Percentiles rank a stretch among this genome's conserved stretches.
These are phyloP conservation scores for Copsychus sechellarum DNA, from an alignment of 2,113 vertebrate species.

Conservation along the genomic window DNA sequence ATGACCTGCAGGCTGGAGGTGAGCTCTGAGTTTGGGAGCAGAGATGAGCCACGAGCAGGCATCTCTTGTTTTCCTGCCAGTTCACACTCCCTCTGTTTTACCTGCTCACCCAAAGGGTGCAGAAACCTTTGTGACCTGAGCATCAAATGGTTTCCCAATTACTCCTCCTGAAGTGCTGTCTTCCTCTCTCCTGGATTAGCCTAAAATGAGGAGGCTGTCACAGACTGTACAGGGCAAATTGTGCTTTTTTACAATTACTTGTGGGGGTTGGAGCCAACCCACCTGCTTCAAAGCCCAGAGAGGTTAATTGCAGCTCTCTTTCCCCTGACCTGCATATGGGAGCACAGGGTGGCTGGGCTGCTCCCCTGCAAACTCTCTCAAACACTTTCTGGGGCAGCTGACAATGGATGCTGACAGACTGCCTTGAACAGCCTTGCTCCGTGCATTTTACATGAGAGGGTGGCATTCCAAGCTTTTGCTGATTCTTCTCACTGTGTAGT, in stretches of 20 bases:
- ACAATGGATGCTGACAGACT: not conserved
- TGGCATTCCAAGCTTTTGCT: not conserved
- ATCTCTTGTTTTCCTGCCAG: not conserved
- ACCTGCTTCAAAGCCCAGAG: not conserved
- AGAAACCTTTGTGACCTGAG: not conserved
- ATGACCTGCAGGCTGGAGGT: not conserved
- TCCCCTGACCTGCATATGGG: not conserved
- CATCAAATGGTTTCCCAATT: not conserved
- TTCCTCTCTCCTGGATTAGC: not conserved
- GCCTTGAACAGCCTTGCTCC: not conserved
- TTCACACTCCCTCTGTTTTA: not conserved
- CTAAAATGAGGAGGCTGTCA: not conserved
- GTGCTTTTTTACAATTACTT: slow-evolving; percentile 14
- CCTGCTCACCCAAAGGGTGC: not conserved
- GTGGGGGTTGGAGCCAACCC: not conserved
- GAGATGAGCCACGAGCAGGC: not conserved
- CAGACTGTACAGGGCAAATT: not conserved
- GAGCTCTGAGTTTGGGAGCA: not conserved
- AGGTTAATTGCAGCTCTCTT: slow-evolving; percentile 31
- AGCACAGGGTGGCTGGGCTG: not conserved
- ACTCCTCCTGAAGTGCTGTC: not conserved
- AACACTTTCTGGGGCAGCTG: not conserved
- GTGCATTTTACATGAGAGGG: not conserved
- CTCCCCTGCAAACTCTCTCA: not conserved
- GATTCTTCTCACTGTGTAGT: not conserved